phyloP scores from a whole-genome alignment of 2,113 vertebrate species.

The Amblyopsis rosae region DNA sequence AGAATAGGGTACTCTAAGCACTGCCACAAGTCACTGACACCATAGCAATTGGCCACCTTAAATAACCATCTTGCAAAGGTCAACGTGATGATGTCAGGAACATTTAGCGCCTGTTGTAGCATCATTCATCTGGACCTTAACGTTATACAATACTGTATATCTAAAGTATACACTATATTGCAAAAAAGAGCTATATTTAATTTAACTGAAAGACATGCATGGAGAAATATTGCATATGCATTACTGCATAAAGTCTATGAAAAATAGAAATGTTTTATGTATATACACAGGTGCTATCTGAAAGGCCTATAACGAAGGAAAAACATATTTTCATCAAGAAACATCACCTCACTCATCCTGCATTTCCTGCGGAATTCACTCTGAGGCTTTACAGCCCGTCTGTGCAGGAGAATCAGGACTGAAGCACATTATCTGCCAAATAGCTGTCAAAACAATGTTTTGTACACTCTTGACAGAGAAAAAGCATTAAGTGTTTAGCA shows the following conservation, averaged over 20 bases:
- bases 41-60: slow-evolving; percentile 43
- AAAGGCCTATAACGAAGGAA: not conserved
- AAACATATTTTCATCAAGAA: slow-evolving; percentile 13
- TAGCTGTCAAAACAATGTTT: slow-evolving; percentile 42
- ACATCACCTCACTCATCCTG: slow-evolving; percentile 39
- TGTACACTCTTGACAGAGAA: slow-evolving; percentile 33
- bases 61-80: slow-evolving; percentile 52
- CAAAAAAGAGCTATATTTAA: not conserved
- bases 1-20: slow-evolving; percentile 22
- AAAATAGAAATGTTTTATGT: slow-evolving; percentile 10
- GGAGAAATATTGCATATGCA: too few relatives aligned
- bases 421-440: slow-evolving; percentile 36
- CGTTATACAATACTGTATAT: not conserved
- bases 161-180: too few relatives aligned
- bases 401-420: slow-evolving; percentile 22
- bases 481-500: slow-evolving; percentile 29
- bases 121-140: slow-evolving; percentile 6
- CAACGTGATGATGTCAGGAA: slow-evolving; percentile 53
- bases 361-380: slow-evolving; percentile 45
- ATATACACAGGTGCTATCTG: slow-evolving; percentile 29
- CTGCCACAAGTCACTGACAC: slow-evolving; percentile 44
- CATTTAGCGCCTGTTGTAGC: slow-evolving; percentile 13
- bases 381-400: slow-evolving; percentile 25
- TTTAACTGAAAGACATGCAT: too few relatives aligned
- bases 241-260: not conserved